Evolutionary conservation across 2,797 vertebrate genomes (phyloP).

Genomic region (Sebastiscus albofasciatus): DNA sequence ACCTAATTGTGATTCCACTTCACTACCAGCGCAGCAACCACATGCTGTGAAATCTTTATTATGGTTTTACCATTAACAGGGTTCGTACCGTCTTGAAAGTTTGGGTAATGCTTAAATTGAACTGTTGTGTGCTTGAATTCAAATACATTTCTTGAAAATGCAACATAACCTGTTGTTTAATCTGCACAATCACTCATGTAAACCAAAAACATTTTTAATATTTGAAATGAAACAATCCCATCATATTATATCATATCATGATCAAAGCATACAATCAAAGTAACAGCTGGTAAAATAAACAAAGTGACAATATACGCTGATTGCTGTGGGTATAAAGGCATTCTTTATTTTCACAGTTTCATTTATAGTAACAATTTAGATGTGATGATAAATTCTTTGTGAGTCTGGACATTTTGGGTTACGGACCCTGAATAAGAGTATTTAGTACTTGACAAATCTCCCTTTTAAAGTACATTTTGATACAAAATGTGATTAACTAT

Average conservation of each 20-base stretch:
- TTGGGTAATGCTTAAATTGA: not conserved
- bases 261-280: no score
- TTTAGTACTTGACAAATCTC: no score
- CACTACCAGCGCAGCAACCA: not conserved
- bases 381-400: not conserved
- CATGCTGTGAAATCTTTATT: constrained; percentile 11
- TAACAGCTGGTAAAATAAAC: no score
- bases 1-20: constrained; percentile 8
- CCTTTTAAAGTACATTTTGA: no score
- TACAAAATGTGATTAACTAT: no score
- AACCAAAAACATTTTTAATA: not conserved
- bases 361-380: not conserved
- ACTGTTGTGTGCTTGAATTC: not conserved
- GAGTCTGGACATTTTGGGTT: not conserved
- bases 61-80: not conserved
- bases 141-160: not conserved
- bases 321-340: no score
- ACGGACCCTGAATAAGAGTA: not conserved
- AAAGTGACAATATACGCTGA: no score
- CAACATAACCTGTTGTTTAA: not conserved
- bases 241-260: no score
- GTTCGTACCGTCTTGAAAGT: not conserved
- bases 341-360: not conserved
- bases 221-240: not conserved
- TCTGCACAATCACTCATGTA: not conserved